Evolutionary conservation across 2,113 vertebrate genomes (phyloP).

Genomic region (Sinocyclocheilus anophthalmus): DNA sequence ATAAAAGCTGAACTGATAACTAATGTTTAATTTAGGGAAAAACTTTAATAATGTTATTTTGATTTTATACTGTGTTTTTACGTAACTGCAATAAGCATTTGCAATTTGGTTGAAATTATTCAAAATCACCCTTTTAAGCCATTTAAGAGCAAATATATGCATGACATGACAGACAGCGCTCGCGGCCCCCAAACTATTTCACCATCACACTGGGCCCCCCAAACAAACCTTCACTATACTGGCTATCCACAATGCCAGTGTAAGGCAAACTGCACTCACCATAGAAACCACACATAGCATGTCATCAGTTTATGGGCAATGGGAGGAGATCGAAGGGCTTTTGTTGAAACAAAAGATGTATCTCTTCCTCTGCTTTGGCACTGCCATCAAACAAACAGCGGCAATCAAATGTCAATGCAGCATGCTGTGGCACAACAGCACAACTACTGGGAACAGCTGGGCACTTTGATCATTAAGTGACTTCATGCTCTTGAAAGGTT

Average conservation of each 20-base stretch:
- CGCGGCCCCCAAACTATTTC: neutral
- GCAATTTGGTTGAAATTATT: neutral
- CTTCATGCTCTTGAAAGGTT: neutral
- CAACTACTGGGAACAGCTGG: neutral
- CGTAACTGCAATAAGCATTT: neutral
- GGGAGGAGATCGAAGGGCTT: conserved; percentile 45
- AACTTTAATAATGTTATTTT: too few species aligned
- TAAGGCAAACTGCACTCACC: conserved; percentile 60
- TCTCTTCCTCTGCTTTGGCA: neutral
- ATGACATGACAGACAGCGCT: neutral
- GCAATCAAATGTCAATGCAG: conserved; percentile 56
- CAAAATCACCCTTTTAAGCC: neutral
- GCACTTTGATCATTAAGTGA: neutral
- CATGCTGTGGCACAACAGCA: neutral
- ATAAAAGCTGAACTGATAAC: neutral
- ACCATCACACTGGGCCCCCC: neutral
- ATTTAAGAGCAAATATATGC: neutral
- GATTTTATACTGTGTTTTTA: neutral
- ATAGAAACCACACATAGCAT: conserved; percentile 67
- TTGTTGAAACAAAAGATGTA: neutral
- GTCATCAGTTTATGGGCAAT: conserved; percentile 59
- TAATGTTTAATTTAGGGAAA: too few species aligned
- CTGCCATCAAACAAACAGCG: neutral
- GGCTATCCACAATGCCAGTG: conserved; percentile 48
- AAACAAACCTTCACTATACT: conserved; percentile 4